Base-by-base conservation (phyloP, 2,888 invertebrate genomes). In the Microdon myrmicae region DNA sequence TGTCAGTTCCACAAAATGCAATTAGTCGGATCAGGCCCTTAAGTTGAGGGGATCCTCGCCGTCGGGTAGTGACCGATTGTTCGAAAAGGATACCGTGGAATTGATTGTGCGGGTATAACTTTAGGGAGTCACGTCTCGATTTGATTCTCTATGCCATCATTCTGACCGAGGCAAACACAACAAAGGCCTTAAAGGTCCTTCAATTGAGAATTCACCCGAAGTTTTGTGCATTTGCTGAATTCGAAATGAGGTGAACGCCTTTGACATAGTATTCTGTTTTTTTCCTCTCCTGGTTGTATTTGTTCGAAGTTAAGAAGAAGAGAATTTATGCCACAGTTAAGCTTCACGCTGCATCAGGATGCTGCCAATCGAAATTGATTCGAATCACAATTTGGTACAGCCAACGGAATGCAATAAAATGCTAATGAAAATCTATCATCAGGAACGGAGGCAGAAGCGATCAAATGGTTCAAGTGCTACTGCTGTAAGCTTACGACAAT, bases 321-420 rank as follows among this genome's bases (percentile, higher is more conserved):
- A 23, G 29, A 61, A 61, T 55, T 61, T 55, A 61, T 61, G 55
- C 45, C 39, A 29, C n/a, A n/a, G n/a, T n/a, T n/a, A n/a, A n/a
- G n/a, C n/a, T n/a, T n/a, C n/a, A n/a, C n/a, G n/a, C n/a, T n/a
- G 48, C 55, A 35, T 61, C 29, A 39, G 48, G 44, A 38, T 23
- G 20, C 35, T 29, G 28, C 13, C 28, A 55, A 43, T 28, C 34
- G 54, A 22, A 48, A 55, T 55, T 17, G 28, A 56, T 56, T 41
- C 25, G 49, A 38, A 37, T 37, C 10, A 41, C 23, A 16, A 39
- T 16, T 20, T 28, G 38, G 17, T n/a, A 13, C 9, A 37, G 35
- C 14, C 43, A 20, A 49, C 44, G 41, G 51, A 64, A 64, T 51
- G 61, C 56, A 64, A 64, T 64, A 64, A 64, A 56, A 64, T 64